These are phyloP conservation scores for Buphagus erythrorhynchus DNA, from an alignment of 2,797 vertebrate genomes.

Conservation along the genomic window DNA sequence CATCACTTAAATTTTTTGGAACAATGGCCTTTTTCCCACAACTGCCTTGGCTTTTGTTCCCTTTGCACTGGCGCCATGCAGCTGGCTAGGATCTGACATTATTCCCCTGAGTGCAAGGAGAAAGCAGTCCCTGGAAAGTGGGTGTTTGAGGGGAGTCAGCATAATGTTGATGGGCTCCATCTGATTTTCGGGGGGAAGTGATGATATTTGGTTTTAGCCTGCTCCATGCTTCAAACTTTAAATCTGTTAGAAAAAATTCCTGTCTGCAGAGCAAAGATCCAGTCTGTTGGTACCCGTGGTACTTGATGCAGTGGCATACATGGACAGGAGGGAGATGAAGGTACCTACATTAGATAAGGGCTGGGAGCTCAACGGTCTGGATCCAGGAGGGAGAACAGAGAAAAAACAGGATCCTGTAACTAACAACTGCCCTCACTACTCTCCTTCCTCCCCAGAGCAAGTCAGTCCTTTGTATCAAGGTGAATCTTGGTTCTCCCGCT, in stretches of 20 bases:
- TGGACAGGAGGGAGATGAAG: background rate
- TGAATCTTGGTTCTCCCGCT: background rate
- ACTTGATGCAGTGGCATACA: background rate
- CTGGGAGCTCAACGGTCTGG: background rate
- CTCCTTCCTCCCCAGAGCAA: background rate
- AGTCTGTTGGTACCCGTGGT: background rate
- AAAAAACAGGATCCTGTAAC: background rate
- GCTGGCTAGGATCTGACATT: background rate
- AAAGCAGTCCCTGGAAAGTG: background rate
- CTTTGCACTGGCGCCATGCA: background rate
- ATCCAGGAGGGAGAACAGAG: background rate
- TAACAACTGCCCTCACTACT: background rate
- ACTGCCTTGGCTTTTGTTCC: slow-evolving; percentile 29
- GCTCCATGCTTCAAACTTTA: background rate
- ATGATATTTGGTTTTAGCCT: background rate
- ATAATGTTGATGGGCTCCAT: background rate
- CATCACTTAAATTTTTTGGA: slow-evolving; percentile 26
- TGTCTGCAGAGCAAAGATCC: background rate
- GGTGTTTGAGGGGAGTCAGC: background rate
- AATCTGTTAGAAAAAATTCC: background rate
- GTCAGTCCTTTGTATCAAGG: background rate
- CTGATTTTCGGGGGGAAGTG: fast-evolving
- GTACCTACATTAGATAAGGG: fast-evolving
- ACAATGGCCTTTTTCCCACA: slow-evolving; percentile 33
- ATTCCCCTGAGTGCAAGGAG: background rate